Evolutionary conservation across 2,888 invertebrate genomes (phyloP).

Genomic region (Aporophyla lueneburgensis): DNA sequence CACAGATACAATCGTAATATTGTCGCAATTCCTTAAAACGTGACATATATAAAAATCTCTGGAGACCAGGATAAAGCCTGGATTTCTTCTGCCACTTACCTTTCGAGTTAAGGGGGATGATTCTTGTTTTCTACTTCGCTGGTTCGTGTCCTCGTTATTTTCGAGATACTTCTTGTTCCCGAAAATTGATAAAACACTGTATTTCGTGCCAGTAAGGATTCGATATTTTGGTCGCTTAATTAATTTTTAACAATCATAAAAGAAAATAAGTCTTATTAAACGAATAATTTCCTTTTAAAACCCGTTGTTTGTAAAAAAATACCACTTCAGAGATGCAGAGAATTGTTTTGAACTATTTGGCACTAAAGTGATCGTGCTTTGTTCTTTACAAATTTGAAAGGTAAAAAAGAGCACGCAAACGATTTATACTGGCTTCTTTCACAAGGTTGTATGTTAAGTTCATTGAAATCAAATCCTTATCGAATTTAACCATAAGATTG

Average conservation of each 20-base stretch:
- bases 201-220: not conserved
- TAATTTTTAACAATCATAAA: not conserved
- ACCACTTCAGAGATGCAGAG: no score
- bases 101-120: conserved; percentile 61
- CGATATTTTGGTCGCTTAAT: not conserved
- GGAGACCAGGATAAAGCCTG: conserved; percentile 51
- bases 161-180: conserved; percentile 41
- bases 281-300: no score
- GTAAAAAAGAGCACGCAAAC: conserved; percentile 16
- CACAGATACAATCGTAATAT: not conserved
- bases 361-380: not conserved
- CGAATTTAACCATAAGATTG: not conserved
- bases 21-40: not conserved
- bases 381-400: conserved; percentile 19
- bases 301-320: no score
- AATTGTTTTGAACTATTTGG: not conserved
- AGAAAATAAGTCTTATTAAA: not conserved
- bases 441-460: conserved; percentile 6
- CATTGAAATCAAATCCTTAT: not conserved
- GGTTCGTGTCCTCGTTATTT: conserved; percentile 74
- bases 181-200: conserved; percentile 19
- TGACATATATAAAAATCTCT: conserved; percentile 55
- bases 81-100: conserved; percentile 74
- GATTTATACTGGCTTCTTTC: not conserved
- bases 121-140: conserved; percentile 81